These are phyloP conservation scores for Brachypodius melanocephalos DNA, from an alignment of 2,113 vertebrate species.

Conservation along the genomic window DNA sequence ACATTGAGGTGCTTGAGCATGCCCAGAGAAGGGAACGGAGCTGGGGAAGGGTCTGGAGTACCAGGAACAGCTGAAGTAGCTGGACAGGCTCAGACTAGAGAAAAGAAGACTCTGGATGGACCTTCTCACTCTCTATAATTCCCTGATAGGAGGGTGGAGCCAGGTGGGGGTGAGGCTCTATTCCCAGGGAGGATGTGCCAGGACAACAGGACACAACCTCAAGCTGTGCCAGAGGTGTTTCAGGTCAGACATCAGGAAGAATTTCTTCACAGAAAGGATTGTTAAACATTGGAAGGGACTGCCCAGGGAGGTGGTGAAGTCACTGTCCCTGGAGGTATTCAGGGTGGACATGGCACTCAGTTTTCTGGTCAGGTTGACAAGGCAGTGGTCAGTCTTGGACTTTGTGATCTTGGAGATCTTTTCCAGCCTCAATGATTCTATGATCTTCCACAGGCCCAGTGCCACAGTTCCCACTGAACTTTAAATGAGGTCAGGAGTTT, in stretches of 20 bases:
- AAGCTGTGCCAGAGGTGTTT: neutral
- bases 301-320: neutral
- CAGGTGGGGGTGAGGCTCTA: rapidly evolving
- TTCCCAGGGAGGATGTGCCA: neutral
- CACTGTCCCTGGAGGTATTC: neutral
- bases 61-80: neutral
- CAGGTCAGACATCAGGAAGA: neutral
- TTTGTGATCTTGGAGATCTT: neutral
- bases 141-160: neutral
- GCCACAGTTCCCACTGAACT: rapidly evolving
- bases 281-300: neutral
- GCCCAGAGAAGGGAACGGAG: neutral
- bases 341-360: neutral
- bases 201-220: neutral
- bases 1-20: neutral
- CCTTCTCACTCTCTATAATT: neutral
- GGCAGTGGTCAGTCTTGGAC: too few species aligned
- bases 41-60: neutral
- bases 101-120: neutral
- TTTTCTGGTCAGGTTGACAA: neutral
- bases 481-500: neutral
- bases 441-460: neutral
- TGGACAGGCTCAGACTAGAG: neutral
- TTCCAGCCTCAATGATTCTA: neutral
- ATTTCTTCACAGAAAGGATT: neutral